phyloP scores from a whole-genome alignment of 2,113 vertebrate species.

The Diadophis punctatus region DNA sequence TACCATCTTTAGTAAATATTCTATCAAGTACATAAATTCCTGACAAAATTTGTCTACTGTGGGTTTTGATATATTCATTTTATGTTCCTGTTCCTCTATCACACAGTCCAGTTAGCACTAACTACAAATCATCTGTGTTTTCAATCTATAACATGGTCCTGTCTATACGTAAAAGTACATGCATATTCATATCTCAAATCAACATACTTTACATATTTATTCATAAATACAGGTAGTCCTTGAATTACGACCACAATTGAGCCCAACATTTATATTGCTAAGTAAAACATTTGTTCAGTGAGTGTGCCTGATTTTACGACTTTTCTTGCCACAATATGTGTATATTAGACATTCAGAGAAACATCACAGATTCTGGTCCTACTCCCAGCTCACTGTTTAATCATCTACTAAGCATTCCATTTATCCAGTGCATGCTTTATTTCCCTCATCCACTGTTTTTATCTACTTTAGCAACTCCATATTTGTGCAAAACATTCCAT shows the following conservation, averaged over 20 bases:
- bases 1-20: background rate
- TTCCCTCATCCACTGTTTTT: background rate
- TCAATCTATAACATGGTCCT: background rate
- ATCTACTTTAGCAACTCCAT: background rate
- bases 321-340: too few species aligned
- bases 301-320: too few species aligned
- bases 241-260: too few species aligned
- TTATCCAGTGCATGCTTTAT: background rate
- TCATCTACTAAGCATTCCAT: background rate
- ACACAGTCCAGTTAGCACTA: background rate
- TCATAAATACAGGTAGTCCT: background rate
- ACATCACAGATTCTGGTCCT: background rate
- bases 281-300: too few species aligned
- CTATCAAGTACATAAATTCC: background rate
- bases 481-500: background rate
- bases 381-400: background rate
- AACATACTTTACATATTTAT: background rate
- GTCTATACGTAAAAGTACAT: background rate
- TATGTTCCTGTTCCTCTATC: background rate
- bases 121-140: background rate
- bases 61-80: background rate
- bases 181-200: background rate
- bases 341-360: background rate
- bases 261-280: too few species aligned
- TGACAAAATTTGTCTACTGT: background rate